Conservation (phyloP, 2,113 vertebrate genomes). For the Phrynocephalus versicolor region DNA sequence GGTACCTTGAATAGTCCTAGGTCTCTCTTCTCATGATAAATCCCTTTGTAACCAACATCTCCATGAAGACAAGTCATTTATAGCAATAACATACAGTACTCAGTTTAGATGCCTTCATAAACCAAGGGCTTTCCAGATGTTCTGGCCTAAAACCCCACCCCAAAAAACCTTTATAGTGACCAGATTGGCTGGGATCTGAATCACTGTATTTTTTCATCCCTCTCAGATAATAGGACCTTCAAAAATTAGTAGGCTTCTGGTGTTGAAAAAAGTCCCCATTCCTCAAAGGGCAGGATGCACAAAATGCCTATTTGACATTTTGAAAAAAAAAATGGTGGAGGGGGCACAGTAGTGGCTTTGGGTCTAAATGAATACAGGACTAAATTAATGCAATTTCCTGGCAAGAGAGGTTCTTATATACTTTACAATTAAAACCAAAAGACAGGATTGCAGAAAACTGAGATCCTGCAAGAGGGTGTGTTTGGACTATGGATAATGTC, state of each 20-base stretch:
- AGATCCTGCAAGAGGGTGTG: background rate
- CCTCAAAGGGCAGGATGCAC: background rate
- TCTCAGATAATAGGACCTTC: too few relatives aligned
- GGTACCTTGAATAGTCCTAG: too few relatives aligned
- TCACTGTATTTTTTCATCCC: too few relatives aligned
- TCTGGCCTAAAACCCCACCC: background rate
- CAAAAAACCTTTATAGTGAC: too few relatives aligned
- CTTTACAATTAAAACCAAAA: background rate
- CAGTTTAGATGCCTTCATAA: background rate
- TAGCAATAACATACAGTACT: too few relatives aligned
- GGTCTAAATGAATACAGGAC: too few relatives aligned
- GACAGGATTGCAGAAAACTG: background rate
- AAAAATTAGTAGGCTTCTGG: too few relatives aligned
- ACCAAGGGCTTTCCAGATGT: background rate
- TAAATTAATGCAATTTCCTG: background rate
- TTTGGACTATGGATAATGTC: background rate
- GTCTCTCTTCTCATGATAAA: too few relatives aligned
- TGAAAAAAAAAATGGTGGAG: background rate
- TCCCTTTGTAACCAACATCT: background rate
- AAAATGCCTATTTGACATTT: background rate
- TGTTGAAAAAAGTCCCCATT: too few relatives aligned
- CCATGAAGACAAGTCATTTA: background rate
- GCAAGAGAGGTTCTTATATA: background rate
- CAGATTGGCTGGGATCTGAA: too few relatives aligned
- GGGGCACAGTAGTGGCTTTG: too few relatives aligned